A percentile compares a stretch with the other conserved stretches of the same genome.
Conservation (phyloP, 2,113 vertebrate species). For the Holacanthus passer region DNA sequence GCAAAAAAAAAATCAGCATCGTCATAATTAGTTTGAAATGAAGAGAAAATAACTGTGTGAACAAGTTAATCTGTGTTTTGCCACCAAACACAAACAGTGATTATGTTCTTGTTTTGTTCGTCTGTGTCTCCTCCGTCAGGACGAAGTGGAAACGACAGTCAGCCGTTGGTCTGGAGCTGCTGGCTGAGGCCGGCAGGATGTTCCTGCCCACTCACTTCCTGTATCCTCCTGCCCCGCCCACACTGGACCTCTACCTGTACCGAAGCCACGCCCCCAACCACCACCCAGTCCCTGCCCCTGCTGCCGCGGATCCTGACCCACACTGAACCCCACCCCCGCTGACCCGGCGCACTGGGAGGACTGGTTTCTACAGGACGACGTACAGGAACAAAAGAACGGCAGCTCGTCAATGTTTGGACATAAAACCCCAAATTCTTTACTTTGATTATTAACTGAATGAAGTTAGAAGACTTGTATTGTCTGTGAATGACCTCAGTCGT, state of each 20-base stretch:
- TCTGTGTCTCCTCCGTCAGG: constrained; percentile 76
- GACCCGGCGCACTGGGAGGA: constrained; percentile 8
- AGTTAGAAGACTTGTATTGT: no score
- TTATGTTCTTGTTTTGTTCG: no score
- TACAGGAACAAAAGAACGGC: background rate
- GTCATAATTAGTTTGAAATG: no score
- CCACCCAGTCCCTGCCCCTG: constrained; percentile 81
- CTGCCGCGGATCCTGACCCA: constrained; percentile 89
- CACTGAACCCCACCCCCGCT: constrained; percentile 32
- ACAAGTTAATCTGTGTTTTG: no score
- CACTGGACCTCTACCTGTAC: constrained; percentile 89
- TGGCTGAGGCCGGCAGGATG: constrained; percentile 91
- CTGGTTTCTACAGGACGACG: background rate
- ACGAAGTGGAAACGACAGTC: constrained; percentile 97
- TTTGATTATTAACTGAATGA: no score
- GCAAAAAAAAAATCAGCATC: no score
- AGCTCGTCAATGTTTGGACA: background rate
- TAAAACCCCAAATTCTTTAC: no score
- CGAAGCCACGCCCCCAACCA: constrained; percentile 74
- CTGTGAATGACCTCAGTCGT: no score
- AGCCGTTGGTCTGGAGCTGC: constrained; percentile 89
- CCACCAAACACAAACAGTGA: no score
- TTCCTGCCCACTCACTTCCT: constrained; percentile 89
- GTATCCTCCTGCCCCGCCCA: constrained; percentile 88
- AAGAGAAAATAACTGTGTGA: no score